Evolutionary conservation across 2,797 vertebrate species (phyloP).

Genomic region (Fundulus diaphanus): DNA sequence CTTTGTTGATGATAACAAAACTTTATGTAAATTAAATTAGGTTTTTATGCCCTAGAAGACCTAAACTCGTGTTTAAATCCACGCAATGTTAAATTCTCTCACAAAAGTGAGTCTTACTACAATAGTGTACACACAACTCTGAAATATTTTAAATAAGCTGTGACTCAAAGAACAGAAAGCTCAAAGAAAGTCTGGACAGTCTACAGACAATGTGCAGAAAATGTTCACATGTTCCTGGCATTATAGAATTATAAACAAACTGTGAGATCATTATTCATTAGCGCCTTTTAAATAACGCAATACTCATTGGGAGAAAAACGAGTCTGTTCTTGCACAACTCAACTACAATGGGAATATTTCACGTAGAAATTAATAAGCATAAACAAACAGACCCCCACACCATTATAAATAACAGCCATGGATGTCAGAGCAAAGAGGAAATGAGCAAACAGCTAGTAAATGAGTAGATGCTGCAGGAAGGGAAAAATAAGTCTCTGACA

Average conservation of each 20-base stretch:
- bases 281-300: conserved; percentile 22
- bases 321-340: conserved; percentile 36
- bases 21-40: no score
- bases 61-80: background rate
- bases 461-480: conserved; percentile 45
- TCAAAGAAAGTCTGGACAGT: background rate
- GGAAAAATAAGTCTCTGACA: background rate
- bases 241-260: conserved; percentile 14
- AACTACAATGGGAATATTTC: conserved; percentile 40
- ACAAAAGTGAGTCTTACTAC: background rate
- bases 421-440: conserved; percentile 28
- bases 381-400: conserved; percentile 40
- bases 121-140: background rate
- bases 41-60: no score
- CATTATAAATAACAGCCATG: conserved; percentile 20
- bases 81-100: background rate
- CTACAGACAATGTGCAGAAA: background rate
- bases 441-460: conserved; percentile 55
- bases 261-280: conserved; percentile 53
- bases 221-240: conserved; percentile 16
- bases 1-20: no score
- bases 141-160: background rate
- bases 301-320: conserved; percentile 44
- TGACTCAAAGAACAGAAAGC: background rate
- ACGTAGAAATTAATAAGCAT: conserved; percentile 18